Conservation (phyloP, 2,888 invertebrate genomes). For the Eristalis arbustorum region DNA sequence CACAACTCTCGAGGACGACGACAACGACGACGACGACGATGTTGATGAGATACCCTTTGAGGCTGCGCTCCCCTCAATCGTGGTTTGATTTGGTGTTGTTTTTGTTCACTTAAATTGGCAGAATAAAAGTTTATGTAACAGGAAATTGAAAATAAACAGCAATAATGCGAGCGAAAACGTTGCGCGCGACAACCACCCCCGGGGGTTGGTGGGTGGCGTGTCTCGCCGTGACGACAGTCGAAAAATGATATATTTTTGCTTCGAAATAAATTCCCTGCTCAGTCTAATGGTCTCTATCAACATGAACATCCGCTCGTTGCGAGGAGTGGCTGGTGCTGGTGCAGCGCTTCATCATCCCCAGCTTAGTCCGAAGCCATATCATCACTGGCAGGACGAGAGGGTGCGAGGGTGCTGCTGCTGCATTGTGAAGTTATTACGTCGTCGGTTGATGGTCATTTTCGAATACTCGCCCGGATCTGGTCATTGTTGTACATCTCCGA, state of each 20-base stretch:
- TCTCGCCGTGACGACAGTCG: not conserved
- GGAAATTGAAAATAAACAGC: conserved; percentile 70
- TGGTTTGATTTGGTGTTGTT: conserved; percentile 32
- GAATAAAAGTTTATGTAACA: conserved; percentile 66
- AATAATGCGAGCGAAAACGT: conserved; percentile 48
- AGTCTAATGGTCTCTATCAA: conserved; percentile 56
- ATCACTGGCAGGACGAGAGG: not conserved
- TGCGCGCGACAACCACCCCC: not conserved
- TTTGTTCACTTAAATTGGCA: conserved; percentile 43
- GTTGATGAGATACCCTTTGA: not conserved
- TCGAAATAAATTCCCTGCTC: conserved; percentile 41
- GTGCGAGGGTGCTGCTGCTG: conserved; percentile 22
- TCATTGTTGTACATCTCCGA: not conserved
- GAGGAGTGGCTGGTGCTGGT: too few species aligned
- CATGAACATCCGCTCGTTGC: conserved; percentile 40
- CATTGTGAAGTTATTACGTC: conserved; percentile 47
- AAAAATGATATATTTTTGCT: conserved; percentile 29
- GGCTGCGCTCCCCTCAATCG: not conserved
- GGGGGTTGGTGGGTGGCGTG: not conserved
- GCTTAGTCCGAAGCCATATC: not conserved
- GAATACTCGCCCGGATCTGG: not conserved
- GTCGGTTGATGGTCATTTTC: conserved; percentile 15
- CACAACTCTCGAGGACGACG: not conserved
- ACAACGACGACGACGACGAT: too few species aligned
- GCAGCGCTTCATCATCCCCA: not conserved